These are phyloP conservation scores for Chorisops tibialis DNA, from an alignment of 2,888 invertebrate genomes.

Conservation along the genomic window DNA sequence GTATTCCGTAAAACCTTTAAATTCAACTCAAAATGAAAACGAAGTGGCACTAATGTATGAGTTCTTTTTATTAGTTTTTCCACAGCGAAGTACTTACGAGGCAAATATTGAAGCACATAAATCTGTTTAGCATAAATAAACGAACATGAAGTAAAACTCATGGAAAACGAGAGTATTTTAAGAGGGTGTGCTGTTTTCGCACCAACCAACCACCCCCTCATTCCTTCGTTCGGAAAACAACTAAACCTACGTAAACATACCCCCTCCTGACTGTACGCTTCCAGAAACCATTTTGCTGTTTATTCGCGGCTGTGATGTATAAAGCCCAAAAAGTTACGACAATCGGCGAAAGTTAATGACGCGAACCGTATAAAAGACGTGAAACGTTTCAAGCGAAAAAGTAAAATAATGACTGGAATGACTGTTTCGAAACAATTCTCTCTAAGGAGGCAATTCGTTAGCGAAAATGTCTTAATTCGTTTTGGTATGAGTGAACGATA, in stretches of 20 bases:
- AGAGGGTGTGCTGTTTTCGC: not conserved
- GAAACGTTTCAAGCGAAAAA: slow-evolving; percentile 9
- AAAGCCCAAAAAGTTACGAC: slow-evolving; percentile 10
- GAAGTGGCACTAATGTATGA: no score
- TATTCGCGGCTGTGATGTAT: slow-evolving; percentile 1
- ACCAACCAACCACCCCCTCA: no score
- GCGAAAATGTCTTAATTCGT: slow-evolving; percentile 18
- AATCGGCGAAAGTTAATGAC: slow-evolving; percentile 23
- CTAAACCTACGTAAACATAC: slow-evolving; percentile 12
- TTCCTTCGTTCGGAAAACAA: slow-evolving; percentile 7
- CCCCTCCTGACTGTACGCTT: not conserved
- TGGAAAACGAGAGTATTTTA: no score
- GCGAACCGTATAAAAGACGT: slow-evolving; percentile 21
- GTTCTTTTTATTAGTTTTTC: slow-evolving; percentile 13
- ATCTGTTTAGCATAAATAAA: not conserved
- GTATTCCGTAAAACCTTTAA: no score
- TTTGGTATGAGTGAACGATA: not conserved
- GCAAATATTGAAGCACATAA: slow-evolving; percentile 16
- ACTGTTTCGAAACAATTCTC: slow-evolving; percentile 9
- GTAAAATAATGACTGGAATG: slow-evolving; percentile 8
- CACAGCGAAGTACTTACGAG: slow-evolving; percentile 19
- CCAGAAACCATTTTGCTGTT: slow-evolving; percentile 21
- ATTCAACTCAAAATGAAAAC: no score
- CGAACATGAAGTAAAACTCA: not conserved
- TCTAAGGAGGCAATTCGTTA: slow-evolving; percentile 16